These are phyloP conservation scores for Parnassius mnemosyne DNA, from an alignment of 2,888 invertebrate species.

Conservation along the genomic window DNA sequence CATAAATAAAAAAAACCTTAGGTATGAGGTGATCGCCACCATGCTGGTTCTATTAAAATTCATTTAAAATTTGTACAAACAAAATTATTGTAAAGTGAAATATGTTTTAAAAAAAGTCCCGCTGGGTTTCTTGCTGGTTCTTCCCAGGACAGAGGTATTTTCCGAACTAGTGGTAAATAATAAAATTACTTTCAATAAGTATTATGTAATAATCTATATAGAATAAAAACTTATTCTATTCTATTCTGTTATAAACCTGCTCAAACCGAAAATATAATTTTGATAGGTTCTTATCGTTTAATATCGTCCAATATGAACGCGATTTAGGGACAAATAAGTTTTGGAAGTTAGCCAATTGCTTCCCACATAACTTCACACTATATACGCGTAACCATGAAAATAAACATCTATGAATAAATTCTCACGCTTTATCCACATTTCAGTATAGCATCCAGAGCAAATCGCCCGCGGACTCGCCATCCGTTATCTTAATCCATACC, in stretches of 20 bases:
- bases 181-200: too few relatives aligned
- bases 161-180: too few relatives aligned
- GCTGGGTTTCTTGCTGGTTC: too few relatives aligned
- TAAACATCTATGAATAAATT: slow-evolving; percentile 76
- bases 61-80: too few relatives aligned
- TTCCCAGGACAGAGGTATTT: too few relatives aligned
- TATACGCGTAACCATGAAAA: slow-evolving; percentile 57
- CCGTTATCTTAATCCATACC: slow-evolving; percentile 2
- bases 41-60: too few relatives aligned
- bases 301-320: slow-evolving; percentile 10
- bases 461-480: slow-evolving; percentile 8
- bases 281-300: neutral
- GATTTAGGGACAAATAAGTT: slow-evolving; percentile 29
- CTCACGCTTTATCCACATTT: slow-evolving; percentile 47
- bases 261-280: neutral
- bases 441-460: slow-evolving; percentile 28
- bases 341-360: slow-evolving; percentile 60
- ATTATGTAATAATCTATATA: too few relatives aligned
- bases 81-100: too few relatives aligned
- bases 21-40: too few relatives aligned
- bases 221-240: too few relatives aligned
- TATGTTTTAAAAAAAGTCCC: too few relatives aligned
- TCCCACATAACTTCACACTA: slow-evolving; percentile 49
- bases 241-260: neutral
- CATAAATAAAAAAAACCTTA: too few relatives aligned